Evolutionary conservation across 2,797 vertebrate species (phyloP), one percentile per base, ranked within the genome.

Genomic region (Leuciscus waleckii): DNA sequence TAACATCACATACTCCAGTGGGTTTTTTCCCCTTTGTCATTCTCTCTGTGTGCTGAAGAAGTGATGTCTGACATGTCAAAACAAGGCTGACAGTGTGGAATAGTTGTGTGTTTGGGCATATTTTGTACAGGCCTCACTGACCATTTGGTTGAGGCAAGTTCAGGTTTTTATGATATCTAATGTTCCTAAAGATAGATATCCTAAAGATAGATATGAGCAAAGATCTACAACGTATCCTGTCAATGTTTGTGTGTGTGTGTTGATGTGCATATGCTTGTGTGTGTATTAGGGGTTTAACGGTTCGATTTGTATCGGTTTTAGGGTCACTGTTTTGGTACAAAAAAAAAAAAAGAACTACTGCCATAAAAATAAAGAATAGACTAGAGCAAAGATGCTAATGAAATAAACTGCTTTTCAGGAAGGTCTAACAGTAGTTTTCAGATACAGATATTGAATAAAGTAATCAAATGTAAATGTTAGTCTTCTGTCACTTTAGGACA

Each of bases 51-150:
- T 56, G n/a, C 49, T 54, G n/a, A 19, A 63, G 65, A 29, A 65
- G 39, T 41, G 76, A 65, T 61, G 58, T 46, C 76, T 83, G 71
- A 65, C 43, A 51, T 39, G 32, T 74, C 39, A 41, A 61, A 77
- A 41, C 54, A 61, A 78, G 54, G 29, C 69, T 32, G 71, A 19
- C 71, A 5, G 41, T 65, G 29, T 19, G 29, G 8, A 37, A 37
- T 16, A 51, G 14, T 26, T 65, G 56, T 49, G 29, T 82, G 19
- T 63, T 35, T 82, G 32, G 21, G 69, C 63, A 51, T n/a, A 74
- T 32, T 26, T 56, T 56, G n/a, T 73, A 19, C 16, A 19, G 8
- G 17, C 4, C 11, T 10, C 4, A 32, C 43, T 77, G 56, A 21
- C 23, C 14, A 61, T 37, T 82, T 71, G 16, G 21, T 10, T 29